Evolutionary conservation across 2,113 vertebrate genomes (phyloP).

Genomic region (Lathamus discolor): DNA sequence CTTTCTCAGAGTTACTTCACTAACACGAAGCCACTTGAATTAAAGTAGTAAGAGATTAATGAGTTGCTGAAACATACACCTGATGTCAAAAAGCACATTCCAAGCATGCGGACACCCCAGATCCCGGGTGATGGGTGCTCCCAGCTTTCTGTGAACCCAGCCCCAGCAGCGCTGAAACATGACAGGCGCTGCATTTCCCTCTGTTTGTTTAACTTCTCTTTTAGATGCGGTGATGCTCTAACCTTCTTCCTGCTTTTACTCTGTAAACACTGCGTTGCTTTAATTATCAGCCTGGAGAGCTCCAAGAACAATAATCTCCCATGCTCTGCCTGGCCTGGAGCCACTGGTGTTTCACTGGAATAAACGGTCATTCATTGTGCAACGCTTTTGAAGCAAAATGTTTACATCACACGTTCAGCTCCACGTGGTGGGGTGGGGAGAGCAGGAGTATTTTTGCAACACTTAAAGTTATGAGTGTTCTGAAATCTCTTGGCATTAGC

Average conservation of each 20-base stretch:
- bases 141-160: neutral
- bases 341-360: conserved; percentile 9
- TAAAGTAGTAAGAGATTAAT: conserved; percentile 18
- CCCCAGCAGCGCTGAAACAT: neutral
- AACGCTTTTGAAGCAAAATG: conserved; percentile 9
- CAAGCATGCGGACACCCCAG: conserved; percentile 8
- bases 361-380: conserved; percentile 43
- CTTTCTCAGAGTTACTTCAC: neutral
- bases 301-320: conserved; percentile 68
- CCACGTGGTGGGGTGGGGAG: conserved; percentile 65
- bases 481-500: conserved; percentile 61
- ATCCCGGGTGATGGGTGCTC: neutral
- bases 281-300: conserved; percentile 30
- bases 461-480: conserved; percentile 68
- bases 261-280: conserved; percentile 49
- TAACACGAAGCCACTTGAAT: neutral
- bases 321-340: neutral
- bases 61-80: conserved; percentile 41
- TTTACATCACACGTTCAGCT: conserved; percentile 66
- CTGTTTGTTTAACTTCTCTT: conserved; percentile 63
- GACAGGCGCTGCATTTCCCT: neutral
- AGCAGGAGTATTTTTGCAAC: conserved; percentile 59
- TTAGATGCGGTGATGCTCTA: conserved; percentile 40
- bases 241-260: conserved; percentile 34
- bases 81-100: conserved; percentile 31